Evolutionary conservation across 2,797 vertebrate species (phyloP), one percentile per base, ranked within the genome.

Genomic region (Natrix natrix): DNA sequence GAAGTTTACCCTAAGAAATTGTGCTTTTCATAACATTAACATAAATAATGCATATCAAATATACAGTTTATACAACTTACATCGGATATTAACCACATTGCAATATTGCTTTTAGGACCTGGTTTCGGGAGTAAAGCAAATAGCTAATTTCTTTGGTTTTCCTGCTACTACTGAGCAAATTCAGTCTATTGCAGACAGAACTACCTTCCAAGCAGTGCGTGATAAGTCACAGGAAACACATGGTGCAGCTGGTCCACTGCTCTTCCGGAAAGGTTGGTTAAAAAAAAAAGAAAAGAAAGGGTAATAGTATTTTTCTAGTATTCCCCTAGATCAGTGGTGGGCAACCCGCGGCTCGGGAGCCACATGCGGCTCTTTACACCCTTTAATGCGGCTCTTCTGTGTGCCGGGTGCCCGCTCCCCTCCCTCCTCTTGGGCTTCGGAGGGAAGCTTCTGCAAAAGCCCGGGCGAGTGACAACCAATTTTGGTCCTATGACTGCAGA

Each of bases 111-210:
- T 95, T 95, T 91, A 98, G 98, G 97, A 98, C 93, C 95, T 98
- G 93, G 83, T 63, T 28, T 43, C 93, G 26, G 96, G 95, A 56
- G 66, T 99, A 92, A 97, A 97, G 94, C 94, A 97, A 94, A 97
- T 98, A 92, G 96, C 97, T 37, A 95, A 93, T 13, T 98, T 98
- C 94, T 97, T 98, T 20, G 97, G 97, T 89, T 98, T 98, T 92
- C 96, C 13, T 66, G 93, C 98, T 96, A 94, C n/a, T 0, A 95
- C 96, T 7, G 96, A 96, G 90, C 97, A 98, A 96, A 95, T 98
- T 61, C 96, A 97, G 94, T 92, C 92, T 20, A 93, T 98, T 91
- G 94, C 97, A 0, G 93, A 94, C n/a, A 95, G 94, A 37, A 96
- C 95, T 11, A 95, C 95, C 32, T 98, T 98, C 94, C 96, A 95